Base-by-base conservation (phyloP, 2,888 invertebrate genomes). In the Lobophora halterata region DNA sequence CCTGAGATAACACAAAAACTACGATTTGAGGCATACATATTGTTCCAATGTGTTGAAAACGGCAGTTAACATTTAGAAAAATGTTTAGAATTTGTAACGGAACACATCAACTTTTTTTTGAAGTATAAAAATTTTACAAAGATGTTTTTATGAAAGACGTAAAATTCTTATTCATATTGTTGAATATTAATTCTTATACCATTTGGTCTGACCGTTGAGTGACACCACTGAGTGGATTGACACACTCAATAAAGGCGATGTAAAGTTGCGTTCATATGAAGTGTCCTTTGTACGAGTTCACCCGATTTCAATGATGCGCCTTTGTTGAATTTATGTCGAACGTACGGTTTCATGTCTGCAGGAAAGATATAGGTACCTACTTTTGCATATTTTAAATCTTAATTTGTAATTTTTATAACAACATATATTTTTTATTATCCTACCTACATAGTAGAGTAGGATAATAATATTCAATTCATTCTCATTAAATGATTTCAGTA, bases 181-280 rank as follows among this genome's bases (percentile, higher is more conserved):
- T 61, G 60, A 49, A 50, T 23, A 53, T 52, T 62, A 68, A n/a
- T n/a, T n/a, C n/a, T 69, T 73, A 75, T 76, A 69, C 70, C n/a
- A n/a, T n/a, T n/a, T 79, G 66, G 68, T 70, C 56, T 82, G 83
- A 81, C 79, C 80, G 74, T 78, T 81, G 82, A 82, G 71, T 83
- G 85, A 81, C 82, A 73, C 56, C 58, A 46, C 64, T 56, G 58
- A 66, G 57, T 61, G 61, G 62, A 60, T 69, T 73, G 79, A 71
- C 73, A 61, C 56, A 58, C 63, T 69, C 69, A 68, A 66, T 77
- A 68, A 74, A 72, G 62, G 56, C 58, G 58, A 58, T 57, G 68
- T 65, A 65, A 66, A 67, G 60, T 65, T 56, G 58, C 65, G 59
- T 65, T 71, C 65, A 61, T 65, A 65, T 67, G 66, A 69, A 70